Evolutionary conservation across 2,888 invertebrate species (phyloP).

Genomic region (Coronaproctus castanopsis): DNA sequence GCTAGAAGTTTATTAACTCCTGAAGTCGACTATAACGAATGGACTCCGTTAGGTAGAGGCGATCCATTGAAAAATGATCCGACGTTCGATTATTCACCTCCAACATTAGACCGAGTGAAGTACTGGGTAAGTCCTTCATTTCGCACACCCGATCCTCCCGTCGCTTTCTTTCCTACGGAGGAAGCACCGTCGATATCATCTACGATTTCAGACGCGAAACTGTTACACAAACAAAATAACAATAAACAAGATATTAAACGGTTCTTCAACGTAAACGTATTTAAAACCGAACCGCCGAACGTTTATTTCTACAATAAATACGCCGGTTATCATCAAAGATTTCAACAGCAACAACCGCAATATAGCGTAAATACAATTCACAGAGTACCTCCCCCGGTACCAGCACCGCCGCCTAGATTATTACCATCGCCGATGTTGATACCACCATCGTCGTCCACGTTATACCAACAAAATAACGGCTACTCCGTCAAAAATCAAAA

Average conservation of each 20-base stretch:
- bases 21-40: conserved; percentile 62
- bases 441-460: conserved; percentile 14
- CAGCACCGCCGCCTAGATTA: conserved; percentile 19
- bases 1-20: conserved; percentile 30
- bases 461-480: too few relatives aligned
- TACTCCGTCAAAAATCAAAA: too few relatives aligned
- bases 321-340: neutral
- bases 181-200: conserved; percentile 13
- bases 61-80: conserved; percentile 67
- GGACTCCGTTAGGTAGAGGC: conserved; percentile 63
- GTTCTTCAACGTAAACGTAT: conserved; percentile 12
- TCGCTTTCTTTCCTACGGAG: conserved; percentile 19
- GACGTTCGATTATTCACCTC: conserved; percentile 66
- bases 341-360: conserved; percentile 8
- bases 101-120: conserved; percentile 53
- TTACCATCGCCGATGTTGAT: conserved; percentile 18
- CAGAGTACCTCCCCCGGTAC: conserved; percentile 3
- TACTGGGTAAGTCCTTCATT: conserved; percentile 53
- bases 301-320: neutral
- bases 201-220: conserved; percentile 20
- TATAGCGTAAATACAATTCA: neutral
- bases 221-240: conserved; percentile 1
- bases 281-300: conserved; percentile 25
- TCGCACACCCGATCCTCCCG: conserved; percentile 34
- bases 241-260: conserved; percentile 5